These are phyloP conservation scores for Echinarachnius parma DNA, from an alignment of 53 echinoderm and acorn worm genomes.

Conservation along the genomic window DNA sequence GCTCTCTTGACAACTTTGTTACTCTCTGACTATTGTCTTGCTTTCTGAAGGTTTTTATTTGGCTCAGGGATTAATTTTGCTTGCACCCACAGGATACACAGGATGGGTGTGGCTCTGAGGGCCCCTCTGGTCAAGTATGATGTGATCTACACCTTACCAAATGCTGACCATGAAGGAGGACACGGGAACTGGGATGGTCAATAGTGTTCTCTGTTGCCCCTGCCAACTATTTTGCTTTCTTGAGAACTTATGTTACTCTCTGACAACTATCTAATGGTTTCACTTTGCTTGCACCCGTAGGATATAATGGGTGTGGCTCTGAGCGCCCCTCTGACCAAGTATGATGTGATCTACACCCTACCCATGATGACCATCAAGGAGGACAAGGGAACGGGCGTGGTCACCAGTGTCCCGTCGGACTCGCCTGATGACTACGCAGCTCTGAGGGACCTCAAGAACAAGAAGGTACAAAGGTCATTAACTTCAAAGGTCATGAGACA, in stretches of 20 bases:
- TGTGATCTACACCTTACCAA: conserved; percentile 88
- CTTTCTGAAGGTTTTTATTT: conserved; percentile 43
- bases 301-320: conserved; percentile 94
- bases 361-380: conserved; percentile 99
- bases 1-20: no score
- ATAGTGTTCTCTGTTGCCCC: no score
- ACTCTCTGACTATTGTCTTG: no score
- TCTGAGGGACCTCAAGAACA: conserved; percentile 97
- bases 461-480: no score
- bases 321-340: conserved; percentile 85
- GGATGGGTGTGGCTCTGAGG: conserved; percentile 86
- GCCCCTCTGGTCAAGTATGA: conserved; percentile 87
- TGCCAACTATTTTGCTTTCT: conserved; percentile 89
- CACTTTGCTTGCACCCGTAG: conserved; percentile 24
- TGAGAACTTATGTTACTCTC: no score
- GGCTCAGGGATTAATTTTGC: neutral
- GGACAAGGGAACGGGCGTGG: conserved; percentile 87
- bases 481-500: no score
- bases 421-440: conserved; percentile 96
- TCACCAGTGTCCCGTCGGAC: conserved; percentile 98
- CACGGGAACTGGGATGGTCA: conserved; percentile 91
- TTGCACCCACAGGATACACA: conserved; percentile 63
- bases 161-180: conserved; percentile 98
- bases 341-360: conserved; percentile 84
- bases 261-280: neutral